Evolutionary conservation across 1,140 invertebrate genomes (phyloP).

Genomic region (Anthonomus grandis): DNA sequence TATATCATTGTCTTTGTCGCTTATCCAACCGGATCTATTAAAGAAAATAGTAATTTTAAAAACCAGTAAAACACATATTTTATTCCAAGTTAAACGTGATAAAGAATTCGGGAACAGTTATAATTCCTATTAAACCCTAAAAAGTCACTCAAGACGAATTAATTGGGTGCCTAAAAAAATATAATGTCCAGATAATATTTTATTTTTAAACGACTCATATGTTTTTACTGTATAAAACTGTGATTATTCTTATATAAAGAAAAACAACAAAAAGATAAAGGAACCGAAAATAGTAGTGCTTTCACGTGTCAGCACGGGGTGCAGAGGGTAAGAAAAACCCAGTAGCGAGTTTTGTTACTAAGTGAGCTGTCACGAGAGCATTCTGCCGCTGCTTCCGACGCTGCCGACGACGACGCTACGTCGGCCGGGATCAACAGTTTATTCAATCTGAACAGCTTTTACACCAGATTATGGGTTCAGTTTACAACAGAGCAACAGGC

Average conservation of each 20-base stretch:
- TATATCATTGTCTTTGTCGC: slow-evolving; percentile 3
- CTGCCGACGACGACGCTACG: slow-evolving; percentile 15
- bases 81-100: too few species aligned
- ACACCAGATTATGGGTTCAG: slow-evolving; percentile 24
- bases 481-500: slow-evolving; percentile 22
- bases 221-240: too few species aligned
- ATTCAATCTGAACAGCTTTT: slow-evolving; percentile 30
- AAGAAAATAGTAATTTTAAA: too few species aligned
- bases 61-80: too few species aligned
- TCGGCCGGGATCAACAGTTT: slow-evolving; percentile 37
- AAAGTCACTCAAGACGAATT: too few species aligned
- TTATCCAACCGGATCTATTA: too few species aligned
- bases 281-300: slow-evolving; percentile 31
- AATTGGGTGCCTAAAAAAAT: too few species aligned
- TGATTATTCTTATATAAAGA: too few species aligned
- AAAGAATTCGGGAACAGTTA: too few species aligned
- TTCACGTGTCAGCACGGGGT: slow-evolving; percentile 21
- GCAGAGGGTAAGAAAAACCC: slow-evolving; percentile 35
- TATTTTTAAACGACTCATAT: too few species aligned
- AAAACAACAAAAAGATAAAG: slow-evolving; percentile 20
- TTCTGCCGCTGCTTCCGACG: slow-evolving; percentile 7
- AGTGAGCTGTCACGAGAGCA: slow-evolving; percentile 39
- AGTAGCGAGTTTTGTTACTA: slow-evolving; percentile 36
- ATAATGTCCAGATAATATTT: too few species aligned
- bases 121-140: too few species aligned